Evolutionary conservation across 2,113 vertebrate genomes (phyloP).

Genomic region (Mustelus asterias): DNA sequence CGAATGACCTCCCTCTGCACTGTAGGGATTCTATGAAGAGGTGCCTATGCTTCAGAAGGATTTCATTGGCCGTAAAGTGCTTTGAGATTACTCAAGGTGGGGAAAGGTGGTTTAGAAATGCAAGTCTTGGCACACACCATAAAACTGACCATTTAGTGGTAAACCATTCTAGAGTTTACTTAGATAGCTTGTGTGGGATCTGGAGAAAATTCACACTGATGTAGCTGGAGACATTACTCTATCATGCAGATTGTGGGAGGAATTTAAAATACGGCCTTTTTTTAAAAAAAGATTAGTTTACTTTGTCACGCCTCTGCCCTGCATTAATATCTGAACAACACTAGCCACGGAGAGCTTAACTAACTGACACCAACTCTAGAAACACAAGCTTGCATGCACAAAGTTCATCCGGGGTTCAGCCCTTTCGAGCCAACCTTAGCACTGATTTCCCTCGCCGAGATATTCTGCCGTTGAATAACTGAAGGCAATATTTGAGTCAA

Average conservation of each 20-base stretch:
- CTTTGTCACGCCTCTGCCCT: not conserved
- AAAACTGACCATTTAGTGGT: not conserved
- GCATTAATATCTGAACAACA: not conserved
- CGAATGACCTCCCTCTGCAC: too few relatives aligned
- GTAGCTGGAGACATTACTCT: too few relatives aligned
- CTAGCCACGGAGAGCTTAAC: not conserved
- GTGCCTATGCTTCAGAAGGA: not conserved
- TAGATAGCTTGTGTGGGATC: not conserved
- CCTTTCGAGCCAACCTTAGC: not conserved
- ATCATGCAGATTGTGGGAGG: not conserved
- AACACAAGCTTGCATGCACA: not conserved
- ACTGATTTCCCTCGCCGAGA: not conserved
- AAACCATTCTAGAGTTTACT: not conserved
- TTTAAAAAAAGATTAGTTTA: not conserved
- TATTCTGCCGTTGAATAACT: conserved; percentile 3
- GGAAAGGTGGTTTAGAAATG: not conserved
- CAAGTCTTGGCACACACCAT: not conserved
- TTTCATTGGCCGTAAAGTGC: not conserved
- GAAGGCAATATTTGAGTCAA: conserved; percentile 26
- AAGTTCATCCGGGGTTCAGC: not conserved
- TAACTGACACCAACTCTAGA: conserved; percentile 5
- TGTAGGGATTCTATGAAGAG: too few relatives aligned
- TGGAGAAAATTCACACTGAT: too few relatives aligned
- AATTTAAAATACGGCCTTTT: not conserved
- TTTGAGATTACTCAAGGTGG: not conserved